These are phyloP conservation scores for Zoanthus sansibaricus DNA, from an alignment of 92 coral and sea anemone species.

Conservation along the genomic window DNA sequence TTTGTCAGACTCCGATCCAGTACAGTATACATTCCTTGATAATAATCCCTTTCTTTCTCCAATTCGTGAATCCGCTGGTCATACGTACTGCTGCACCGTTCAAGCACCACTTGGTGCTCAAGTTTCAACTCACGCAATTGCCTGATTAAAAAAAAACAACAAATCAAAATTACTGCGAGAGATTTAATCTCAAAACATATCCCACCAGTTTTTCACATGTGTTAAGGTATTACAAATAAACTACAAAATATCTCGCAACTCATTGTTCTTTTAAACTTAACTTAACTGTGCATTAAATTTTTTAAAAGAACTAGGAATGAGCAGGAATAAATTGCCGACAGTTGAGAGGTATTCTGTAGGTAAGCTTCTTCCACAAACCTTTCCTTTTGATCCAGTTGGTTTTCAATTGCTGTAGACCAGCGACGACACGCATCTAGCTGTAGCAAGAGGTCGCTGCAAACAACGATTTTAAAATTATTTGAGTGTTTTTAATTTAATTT, in stretches of 20 bases:
- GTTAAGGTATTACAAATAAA: background rate
- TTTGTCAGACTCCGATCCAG: background rate
- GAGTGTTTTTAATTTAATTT: background rate
- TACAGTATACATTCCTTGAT: background rate
- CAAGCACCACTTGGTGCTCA: conserved; percentile 7
- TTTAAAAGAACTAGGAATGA: background rate
- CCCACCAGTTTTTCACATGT: background rate
- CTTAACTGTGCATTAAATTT: background rate
- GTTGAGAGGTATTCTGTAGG: background rate
- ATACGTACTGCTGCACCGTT: background rate
- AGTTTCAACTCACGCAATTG: background rate
- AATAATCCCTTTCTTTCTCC: conserved; percentile 12
- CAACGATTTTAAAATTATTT: background rate
- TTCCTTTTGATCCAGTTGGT: conserved; percentile 12
- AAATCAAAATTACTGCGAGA: background rate
- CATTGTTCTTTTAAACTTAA: background rate
- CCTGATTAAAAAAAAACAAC: background rate
- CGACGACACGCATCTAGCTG: conserved; percentile 42
- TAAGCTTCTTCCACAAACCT: background rate
- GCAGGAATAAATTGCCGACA: no score
- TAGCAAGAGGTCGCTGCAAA: conserved; percentile 14
- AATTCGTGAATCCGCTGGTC: conserved; percentile 23
- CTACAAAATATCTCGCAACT: no score
- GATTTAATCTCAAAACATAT: background rate
- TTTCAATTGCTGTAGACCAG: conserved; percentile 40